Evolutionary conservation across 2,797 vertebrate genomes (phyloP).

Genomic region (Alexandromys oeconomus): DNA sequence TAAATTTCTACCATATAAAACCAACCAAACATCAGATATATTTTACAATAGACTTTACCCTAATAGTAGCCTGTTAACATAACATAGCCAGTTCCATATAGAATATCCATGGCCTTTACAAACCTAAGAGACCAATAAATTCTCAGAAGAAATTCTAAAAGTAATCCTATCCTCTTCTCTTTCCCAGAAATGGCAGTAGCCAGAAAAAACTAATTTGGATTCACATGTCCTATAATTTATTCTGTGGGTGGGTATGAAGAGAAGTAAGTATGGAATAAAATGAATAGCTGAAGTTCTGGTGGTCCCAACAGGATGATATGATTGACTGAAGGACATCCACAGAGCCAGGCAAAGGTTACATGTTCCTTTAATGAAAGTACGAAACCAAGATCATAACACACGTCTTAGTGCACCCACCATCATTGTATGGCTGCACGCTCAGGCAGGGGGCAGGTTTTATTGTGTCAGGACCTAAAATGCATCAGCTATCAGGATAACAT

Average conservation of each 20-base stretch:
- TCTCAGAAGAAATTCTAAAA: conserved; percentile 72
- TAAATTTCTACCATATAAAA: conserved; percentile 73
- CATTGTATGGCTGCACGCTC: not conserved
- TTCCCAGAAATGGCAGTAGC: conserved; percentile 64
- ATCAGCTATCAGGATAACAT: not conserved
- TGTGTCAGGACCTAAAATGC: not conserved
- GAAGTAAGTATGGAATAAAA: conserved; percentile 56
- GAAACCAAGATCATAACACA: not conserved
- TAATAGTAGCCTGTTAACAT: conserved; percentile 60
- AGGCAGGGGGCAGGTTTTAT: not conserved
- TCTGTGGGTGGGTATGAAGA: conserved; percentile 40
- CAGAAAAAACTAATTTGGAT: conserved; percentile 72
- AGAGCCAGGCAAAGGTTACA: not conserved
- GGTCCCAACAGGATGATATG: conserved; percentile 2
- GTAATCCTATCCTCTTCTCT: conserved; percentile 57
- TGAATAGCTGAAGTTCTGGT: conserved; percentile 35
- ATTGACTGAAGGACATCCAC: conserved; percentile 29
- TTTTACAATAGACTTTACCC: conserved; percentile 60
- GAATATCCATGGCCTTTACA: conserved; percentile 18
- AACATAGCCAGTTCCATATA: conserved; percentile 58
- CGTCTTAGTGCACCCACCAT: not conserved
- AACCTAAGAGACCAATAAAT: conserved; percentile 61
- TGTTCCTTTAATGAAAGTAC: not conserved
- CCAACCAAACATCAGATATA: conserved; percentile 51
- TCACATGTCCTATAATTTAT: conserved; percentile 60